Conservation (phyloP, 2,113 vertebrate genomes). For the Puntigrus tetrazona region DNA sequence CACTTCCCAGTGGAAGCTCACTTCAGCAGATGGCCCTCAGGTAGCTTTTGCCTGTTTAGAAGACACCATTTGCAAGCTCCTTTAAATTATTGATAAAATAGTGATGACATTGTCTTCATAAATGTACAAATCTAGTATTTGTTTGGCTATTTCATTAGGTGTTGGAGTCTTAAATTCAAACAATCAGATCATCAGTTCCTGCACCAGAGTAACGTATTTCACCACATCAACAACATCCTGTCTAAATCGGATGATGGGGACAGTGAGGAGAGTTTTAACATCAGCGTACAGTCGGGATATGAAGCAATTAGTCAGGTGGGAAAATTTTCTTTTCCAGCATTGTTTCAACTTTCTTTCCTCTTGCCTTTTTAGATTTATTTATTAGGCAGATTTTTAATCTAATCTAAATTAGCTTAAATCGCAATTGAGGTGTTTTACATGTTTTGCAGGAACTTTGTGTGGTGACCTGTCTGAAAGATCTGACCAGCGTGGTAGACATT, state of each 20-base stretch:
- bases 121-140: neutral
- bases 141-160: constrained; percentile 71
- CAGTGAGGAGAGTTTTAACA: constrained; percentile 98
- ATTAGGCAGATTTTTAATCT: neutral
- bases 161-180: constrained; percentile 99
- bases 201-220: constrained; percentile 98
- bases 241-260: constrained; percentile 99
- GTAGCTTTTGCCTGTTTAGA: constrained; percentile 65
- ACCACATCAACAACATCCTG: constrained; percentile 99
- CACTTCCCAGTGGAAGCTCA: constrained; percentile 94
- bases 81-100: neutral
- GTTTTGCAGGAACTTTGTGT: constrained; percentile 86
- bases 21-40: constrained; percentile 98
- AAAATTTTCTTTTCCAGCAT: too few species aligned
- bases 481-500: constrained; percentile 95
- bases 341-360: neutral
- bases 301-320: constrained; percentile 94
- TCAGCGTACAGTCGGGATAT: constrained; percentile 95
- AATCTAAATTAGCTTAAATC: neutral
- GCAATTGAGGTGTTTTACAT: neutral
- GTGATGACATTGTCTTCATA: neutral
- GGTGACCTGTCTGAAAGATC: constrained; percentile 93
- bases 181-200: constrained; percentile 99
- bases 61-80: neutral
- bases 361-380: neutral